Evolutionary conservation across 2,113 vertebrate genomes (phyloP), one percentile per base, ranked within the genome.

Genomic region (Globicephala melas): DNA sequence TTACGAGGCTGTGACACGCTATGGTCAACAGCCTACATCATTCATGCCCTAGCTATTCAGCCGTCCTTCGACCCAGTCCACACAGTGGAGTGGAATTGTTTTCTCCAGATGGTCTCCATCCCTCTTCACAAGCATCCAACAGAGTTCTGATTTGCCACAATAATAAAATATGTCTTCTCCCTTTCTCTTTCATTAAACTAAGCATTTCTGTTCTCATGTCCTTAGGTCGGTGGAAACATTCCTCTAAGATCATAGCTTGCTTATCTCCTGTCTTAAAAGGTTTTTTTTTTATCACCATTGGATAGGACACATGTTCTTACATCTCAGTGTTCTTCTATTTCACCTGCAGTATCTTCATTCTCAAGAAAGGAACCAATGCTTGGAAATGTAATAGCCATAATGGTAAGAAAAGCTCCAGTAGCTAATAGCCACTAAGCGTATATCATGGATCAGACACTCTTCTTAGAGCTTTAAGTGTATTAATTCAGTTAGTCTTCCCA

Each of bases 101-200:
- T 97, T 95, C 88, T 89, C 97, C 97, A 98, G 97, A 97, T 96
- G 97, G 96, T 88, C 81, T 96, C 93, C 71, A 38, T 94, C 96
- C 3, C 41, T 70, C 13, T 58, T 83, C 86, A 92, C 87, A 95
- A 97, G 96, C 41, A 96, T 97, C 94, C 96, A 95, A 91, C 65
- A 25, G 70, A 44, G 92, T 87, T 74, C 95, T 71, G 89, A 92
- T 36, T 36, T 77, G 55, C 44, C 77, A 15, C 36, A 94, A 74
- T 84, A 41, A 92, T 38, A 89, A 92, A 83, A 70, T 62, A 96
- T 70, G 71, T 85, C 28, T 94, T 63, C 44, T 82, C 10, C 4
- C 15, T 74, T 68, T 53, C 68, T 47, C 38, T 94, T 53, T 62
- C 67, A 70, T 80, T 91, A 80, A 53, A 68, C 41, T n/a, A 58